Evolutionary conservation across 2,888 invertebrate species (phyloP).

Genomic region (Callimorpha dominula): DNA sequence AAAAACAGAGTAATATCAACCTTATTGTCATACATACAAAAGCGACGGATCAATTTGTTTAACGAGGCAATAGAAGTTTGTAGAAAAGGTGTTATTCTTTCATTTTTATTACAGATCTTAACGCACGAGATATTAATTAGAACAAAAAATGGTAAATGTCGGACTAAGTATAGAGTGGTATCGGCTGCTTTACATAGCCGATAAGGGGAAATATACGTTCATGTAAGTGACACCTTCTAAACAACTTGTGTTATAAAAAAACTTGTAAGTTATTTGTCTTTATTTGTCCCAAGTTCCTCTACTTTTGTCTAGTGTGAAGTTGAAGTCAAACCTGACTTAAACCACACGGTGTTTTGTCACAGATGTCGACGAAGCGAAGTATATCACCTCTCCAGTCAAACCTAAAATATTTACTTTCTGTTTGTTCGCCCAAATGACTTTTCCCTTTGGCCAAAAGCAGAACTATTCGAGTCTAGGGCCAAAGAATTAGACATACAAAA

Average conservation of each 20-base stretch:
- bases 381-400: too few species aligned
- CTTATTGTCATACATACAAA: background rate
- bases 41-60: background rate
- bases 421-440: too few species aligned
- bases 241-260: background rate
- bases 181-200: background rate
- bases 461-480: too few species aligned
- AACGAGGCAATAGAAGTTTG: background rate
- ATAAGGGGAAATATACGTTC: background rate
- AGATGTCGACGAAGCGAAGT: too few species aligned
- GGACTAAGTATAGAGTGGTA: conserved; percentile 6
- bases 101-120: conserved; percentile 35
- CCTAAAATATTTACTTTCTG: too few species aligned
- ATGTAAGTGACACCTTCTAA: background rate
- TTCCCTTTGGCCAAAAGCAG: too few species aligned
- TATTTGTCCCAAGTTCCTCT: background rate
- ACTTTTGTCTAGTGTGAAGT: too few species aligned
- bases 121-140: conserved; percentile 41
- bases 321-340: too few species aligned
- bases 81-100: conserved; percentile 9
- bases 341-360: too few species aligned
- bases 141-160: conserved; percentile 36
- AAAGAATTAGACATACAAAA: too few species aligned
- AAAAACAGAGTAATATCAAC: conserved; percentile 25
- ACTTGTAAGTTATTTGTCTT: background rate